A percentile compares a stretch with the other conserved stretches of the same genome.
Conservation (phyloP, 2,888 invertebrate species). For the Oxystoma pomonae region DNA sequence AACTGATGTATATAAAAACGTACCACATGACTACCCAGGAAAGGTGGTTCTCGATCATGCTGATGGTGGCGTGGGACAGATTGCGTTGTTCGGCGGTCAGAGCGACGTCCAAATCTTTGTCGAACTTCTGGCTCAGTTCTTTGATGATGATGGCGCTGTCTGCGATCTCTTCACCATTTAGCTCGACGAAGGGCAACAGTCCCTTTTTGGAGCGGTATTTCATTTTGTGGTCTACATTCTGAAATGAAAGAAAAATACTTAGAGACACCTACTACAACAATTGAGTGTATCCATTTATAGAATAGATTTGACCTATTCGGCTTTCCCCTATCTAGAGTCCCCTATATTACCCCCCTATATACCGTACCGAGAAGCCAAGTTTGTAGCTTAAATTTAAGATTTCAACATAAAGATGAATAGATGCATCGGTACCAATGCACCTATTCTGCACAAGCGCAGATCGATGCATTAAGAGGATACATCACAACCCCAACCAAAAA, state of each 20-base stretch:
- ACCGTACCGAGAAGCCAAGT: too few relatives aligned
- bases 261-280: too few relatives aligned
- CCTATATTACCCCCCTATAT: too few relatives aligned
- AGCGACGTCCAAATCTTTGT: slow-evolving; percentile 77
- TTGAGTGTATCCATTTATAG: too few relatives aligned
- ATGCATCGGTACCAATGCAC: too few relatives aligned
- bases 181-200: slow-evolving; percentile 89
- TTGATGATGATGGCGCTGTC: slow-evolving; percentile 90
- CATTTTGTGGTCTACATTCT: slow-evolving; percentile 94
- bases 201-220: slow-evolving; percentile 93
- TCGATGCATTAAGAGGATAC: too few relatives aligned
- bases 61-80: slow-evolving; percentile 86
- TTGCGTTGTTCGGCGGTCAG: slow-evolving; percentile 83
- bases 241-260: slow-evolving; percentile 44
- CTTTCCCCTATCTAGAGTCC: too few relatives aligned
- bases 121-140: slow-evolving; percentile 77
- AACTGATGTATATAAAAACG: slow-evolving; percentile 7
- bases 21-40: slow-evolving; percentile 82
- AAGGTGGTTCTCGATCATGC: slow-evolving; percentile 93
- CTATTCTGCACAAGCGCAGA: too few relatives aligned
- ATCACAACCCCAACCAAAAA: too few relatives aligned
- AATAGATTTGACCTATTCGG: too few relatives aligned
- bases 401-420: too few relatives aligned
- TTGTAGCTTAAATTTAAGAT: too few relatives aligned
- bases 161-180: slow-evolving; percentile 92